A percentile compares a stretch with the other conserved stretches of the same genome.
These are phyloP conservation scores for Paramormyrops hopkinsi DNA, from an alignment of 2,797 vertebrate genomes.

Conservation along the genomic window DNA sequence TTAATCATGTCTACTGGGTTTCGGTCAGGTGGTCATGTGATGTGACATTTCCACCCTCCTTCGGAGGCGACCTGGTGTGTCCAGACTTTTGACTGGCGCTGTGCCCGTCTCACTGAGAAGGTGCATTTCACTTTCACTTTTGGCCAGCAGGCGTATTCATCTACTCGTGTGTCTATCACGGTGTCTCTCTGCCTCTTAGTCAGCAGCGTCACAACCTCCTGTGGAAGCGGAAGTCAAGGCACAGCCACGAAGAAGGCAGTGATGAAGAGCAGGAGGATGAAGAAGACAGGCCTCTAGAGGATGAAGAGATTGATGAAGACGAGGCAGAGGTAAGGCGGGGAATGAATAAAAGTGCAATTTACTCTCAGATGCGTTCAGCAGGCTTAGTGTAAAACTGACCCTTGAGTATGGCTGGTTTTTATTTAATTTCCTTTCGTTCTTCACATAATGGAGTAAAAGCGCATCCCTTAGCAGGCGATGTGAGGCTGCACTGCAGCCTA, in stretches of 20 bases:
- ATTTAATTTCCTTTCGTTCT: not conserved
- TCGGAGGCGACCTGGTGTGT: not conserved
- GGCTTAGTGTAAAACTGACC: not conserved
- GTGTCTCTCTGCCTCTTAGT: conserved; percentile 33
- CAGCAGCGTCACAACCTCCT: conserved; percentile 79
- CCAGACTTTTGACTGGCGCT: not conserved
- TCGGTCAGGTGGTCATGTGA: not conserved
- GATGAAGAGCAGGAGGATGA: conserved; percentile 26
- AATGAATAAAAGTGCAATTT: not conserved
- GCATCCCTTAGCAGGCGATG: not conserved
- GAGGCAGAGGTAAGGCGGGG: conserved; percentile 30
- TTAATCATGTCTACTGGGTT: not conserved
- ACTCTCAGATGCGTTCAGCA: not conserved
- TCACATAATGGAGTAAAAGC: not conserved
- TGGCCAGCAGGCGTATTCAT: not conserved
- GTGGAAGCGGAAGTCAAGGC: conserved; percentile 70
- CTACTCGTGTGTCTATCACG: not conserved
- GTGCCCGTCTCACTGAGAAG: not conserved
- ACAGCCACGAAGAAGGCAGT: conserved; percentile 35
- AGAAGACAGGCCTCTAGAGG: conserved; percentile 27
- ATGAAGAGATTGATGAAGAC: conserved; percentile 29
- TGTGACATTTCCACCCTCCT: not conserved
- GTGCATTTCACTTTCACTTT: not conserved
- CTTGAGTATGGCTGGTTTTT: not conserved
- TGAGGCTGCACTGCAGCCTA: not conserved